These are phyloP conservation scores for Nephila pilipes DNA, from an alignment of 1,140 invertebrate species.

Conservation along the genomic window DNA sequence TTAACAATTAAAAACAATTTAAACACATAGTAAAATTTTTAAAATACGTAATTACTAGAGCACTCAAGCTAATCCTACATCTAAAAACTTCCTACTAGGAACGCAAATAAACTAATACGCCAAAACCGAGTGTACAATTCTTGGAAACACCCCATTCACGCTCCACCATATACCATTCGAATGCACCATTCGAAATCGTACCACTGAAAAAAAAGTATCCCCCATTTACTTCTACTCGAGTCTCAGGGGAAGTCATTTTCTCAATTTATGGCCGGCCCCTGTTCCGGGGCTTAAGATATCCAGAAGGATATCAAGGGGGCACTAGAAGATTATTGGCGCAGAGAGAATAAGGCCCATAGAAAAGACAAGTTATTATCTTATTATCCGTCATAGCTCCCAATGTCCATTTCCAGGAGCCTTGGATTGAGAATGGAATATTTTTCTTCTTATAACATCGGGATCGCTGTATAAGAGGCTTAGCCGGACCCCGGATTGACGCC, in stretches of 20 bases:
- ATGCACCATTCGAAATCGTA: neutral
- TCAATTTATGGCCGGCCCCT: conserved; percentile 50
- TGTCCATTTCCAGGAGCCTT: conserved; percentile 67
- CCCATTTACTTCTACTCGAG: too few relatives aligned
- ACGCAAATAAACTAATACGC: too few relatives aligned
- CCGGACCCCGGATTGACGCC: neutral
- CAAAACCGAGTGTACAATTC: too few relatives aligned
- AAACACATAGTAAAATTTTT: too few relatives aligned
- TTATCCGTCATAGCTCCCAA: conserved; percentile 74
- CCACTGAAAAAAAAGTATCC: neutral
- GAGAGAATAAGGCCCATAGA: conserved; percentile 66
- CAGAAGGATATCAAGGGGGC: conserved; percentile 63
- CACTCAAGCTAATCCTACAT: too few relatives aligned
- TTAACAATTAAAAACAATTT: too few relatives aligned
- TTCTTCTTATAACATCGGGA: conserved; percentile 62
- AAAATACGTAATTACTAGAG: too few relatives aligned
- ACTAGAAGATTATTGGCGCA: conserved; percentile 75
- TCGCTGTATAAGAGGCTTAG: conserved; percentile 63
- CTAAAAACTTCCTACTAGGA: too few relatives aligned
- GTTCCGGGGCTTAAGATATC: conserved; percentile 53
- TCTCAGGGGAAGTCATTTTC: neutral
- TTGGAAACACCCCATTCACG: too few relatives aligned
- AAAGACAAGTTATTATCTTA: conserved; percentile 76
- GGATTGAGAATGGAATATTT: conserved; percentile 73
- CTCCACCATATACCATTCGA: too few relatives aligned